Percentiles rank a stretch among this genome's conserved stretches.
phyloP scores from a whole-genome alignment of 2,888 invertebrate genomes.

The Thyatira batis region DNA sequence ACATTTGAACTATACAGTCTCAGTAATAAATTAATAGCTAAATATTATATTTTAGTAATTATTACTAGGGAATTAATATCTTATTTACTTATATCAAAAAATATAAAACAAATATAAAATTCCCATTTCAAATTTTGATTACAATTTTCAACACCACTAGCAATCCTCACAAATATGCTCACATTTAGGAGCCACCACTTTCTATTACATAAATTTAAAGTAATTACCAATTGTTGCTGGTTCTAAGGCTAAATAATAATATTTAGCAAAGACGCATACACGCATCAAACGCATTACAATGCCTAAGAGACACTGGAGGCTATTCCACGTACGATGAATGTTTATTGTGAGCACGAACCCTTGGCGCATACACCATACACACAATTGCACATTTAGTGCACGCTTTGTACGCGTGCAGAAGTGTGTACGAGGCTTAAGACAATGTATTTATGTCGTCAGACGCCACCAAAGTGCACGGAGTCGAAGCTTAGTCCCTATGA shows the following conservation, averaged over 20 bases:
- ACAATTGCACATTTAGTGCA: constrained; percentile 4
- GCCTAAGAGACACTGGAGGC: not conserved
- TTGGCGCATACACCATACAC: constrained; percentile 2
- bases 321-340: not conserved
- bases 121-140: too few species aligned
- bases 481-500: constrained; percentile 3
- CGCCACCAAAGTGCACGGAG: constrained; percentile 3
- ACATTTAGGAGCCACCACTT: too few species aligned
- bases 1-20: too few species aligned
- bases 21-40: too few species aligned
- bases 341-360: not conserved
- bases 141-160: too few species aligned
- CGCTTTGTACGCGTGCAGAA: constrained; percentile 1
- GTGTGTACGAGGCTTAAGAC: not conserved
- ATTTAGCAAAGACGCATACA: not conserved
- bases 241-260: not conserved
- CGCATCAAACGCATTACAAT: not conserved
- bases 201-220: too few species aligned
- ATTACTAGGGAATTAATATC: too few species aligned
- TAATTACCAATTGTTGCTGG: too few species aligned
- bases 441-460: not conserved
- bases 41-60: too few species aligned
- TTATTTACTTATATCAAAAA: too few species aligned
- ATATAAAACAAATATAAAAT: too few species aligned
- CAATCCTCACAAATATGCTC: too few species aligned